Evolutionary conservation across 2,888 invertebrate species (phyloP).

Genomic region (Eupithecia pulchellata): DNA sequence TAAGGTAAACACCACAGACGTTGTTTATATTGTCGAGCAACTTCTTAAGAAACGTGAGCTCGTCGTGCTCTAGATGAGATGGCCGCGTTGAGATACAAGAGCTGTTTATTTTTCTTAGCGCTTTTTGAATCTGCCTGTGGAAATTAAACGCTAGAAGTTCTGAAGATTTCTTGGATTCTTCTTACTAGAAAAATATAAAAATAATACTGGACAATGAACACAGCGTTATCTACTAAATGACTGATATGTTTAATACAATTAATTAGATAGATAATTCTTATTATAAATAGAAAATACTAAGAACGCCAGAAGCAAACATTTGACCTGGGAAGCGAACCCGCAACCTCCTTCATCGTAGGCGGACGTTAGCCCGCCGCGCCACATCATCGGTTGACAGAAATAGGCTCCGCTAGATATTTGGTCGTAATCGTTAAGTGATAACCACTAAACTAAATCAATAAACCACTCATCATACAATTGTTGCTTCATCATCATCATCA

Average conservation of each 20-base stretch:
- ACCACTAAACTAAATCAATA: no score
- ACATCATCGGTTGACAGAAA: no score
- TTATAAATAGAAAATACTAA: no score
- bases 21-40: slow-evolving; percentile 71
- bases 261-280: no score
- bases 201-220: no score
- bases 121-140: slow-evolving; percentile 67
- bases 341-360: no score
- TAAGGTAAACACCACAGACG: slow-evolving; percentile 68
- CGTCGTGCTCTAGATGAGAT: slow-evolving; percentile 74
- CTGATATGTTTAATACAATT: no score
- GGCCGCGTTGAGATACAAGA: slow-evolving; percentile 76
- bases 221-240: no score
- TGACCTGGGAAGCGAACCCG: no score
- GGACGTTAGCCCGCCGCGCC: no score
- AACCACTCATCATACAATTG: neutral
- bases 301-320: no score
- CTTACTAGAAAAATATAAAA: neutral
- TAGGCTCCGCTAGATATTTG: neutral
- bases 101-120: slow-evolving; percentile 75
- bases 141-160: slow-evolving; percentile 70
- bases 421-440: neutral
- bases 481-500: no score
- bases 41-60: slow-evolving; percentile 75
- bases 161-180: slow-evolving; percentile 58